phyloP scores from a whole-genome alignment of 2,888 invertebrate species.

The Drosophila niveifrons region DNA sequence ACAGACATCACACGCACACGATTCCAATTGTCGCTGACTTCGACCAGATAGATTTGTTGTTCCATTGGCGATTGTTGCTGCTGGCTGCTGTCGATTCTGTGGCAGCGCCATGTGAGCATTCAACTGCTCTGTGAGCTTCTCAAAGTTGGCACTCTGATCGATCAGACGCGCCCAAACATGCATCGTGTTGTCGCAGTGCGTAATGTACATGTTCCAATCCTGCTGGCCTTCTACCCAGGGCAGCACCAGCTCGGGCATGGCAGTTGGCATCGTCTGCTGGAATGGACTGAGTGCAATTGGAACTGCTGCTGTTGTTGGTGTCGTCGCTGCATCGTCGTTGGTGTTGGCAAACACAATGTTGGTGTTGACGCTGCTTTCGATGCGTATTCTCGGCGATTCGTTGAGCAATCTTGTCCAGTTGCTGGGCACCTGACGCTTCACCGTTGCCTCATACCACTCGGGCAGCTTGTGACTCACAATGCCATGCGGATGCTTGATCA shows the following conservation, averaged over 20 bases:
- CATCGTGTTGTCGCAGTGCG: slow-evolving; percentile 87
- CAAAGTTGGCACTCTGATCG: slow-evolving; percentile 88
- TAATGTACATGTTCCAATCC: slow-evolving; percentile 88
- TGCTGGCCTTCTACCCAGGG: slow-evolving; percentile 79
- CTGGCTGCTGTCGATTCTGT: slow-evolving; percentile 67
- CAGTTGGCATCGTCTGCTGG: not conserved
- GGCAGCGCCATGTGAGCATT: slow-evolving; percentile 83
- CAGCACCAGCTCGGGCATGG: slow-evolving; percentile 57
- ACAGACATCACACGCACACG: slow-evolving; percentile 86
- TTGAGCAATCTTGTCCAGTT: slow-evolving; percentile 88
- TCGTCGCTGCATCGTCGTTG: slow-evolving; percentile 2
- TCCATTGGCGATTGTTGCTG: slow-evolving; percentile 46
- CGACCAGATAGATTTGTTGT: slow-evolving; percentile 84
- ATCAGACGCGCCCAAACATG: slow-evolving; percentile 90
- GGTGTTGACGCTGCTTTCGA: slow-evolving; percentile 67
- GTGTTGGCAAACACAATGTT: slow-evolving; percentile 82
- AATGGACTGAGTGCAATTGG: not conserved
- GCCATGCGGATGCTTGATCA: slow-evolving; percentile 86
- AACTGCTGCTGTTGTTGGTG: not conserved
- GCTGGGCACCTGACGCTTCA: slow-evolving; percentile 89
- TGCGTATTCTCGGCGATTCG: slow-evolving; percentile 86
- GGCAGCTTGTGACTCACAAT: slow-evolving; percentile 88
- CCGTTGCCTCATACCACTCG: slow-evolving; percentile 87
- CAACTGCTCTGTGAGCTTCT: slow-evolving; percentile 86
- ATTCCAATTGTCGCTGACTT: slow-evolving; percentile 87